phyloP scores from a whole-genome alignment of 2,113 vertebrate species.

The Notothenia coriiceps region DNA sequence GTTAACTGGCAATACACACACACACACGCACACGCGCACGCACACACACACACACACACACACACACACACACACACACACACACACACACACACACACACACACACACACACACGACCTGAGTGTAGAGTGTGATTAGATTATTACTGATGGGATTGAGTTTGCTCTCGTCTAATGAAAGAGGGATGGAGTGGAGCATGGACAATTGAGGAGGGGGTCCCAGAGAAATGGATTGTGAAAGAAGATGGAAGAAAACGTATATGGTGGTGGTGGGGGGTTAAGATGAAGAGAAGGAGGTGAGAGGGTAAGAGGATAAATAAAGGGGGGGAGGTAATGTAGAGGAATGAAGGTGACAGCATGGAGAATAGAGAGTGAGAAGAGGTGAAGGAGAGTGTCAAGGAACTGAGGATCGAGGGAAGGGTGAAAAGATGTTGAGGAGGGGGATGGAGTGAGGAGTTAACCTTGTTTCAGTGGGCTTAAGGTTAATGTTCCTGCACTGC shows the following conservation, averaged over 20 bases:
- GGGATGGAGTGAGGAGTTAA: neutral
- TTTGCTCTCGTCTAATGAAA: slow-evolving; percentile 70
- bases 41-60: neutral
- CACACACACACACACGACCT: slow-evolving; percentile 5
- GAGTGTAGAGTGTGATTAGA: slow-evolving; percentile 46
- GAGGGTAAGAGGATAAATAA: slow-evolving; percentile 26
- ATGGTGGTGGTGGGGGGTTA: neutral
- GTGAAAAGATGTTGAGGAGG: neutral
- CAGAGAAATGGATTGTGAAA: slow-evolving; percentile 29
- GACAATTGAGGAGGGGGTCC: neutral
- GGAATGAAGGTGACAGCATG: neutral
- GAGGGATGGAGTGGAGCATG: slow-evolving; percentile 47
- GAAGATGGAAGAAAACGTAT: neutral
- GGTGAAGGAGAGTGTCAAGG: slow-evolving; percentile 65
- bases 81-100: neutral
- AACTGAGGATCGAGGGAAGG: neutral
- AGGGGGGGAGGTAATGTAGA: neutral
- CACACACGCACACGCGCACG: neutral
- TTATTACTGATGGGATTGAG: slow-evolving; percentile 69
- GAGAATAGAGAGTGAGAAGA: neutral
- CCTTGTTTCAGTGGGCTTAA: slow-evolving; percentile 24
- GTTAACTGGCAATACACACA: neutral
- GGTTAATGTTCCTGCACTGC: slow-evolving; percentile 21
- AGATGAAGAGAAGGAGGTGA: neutral
- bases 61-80: neutral